Percentiles rank a stretch among this genome's conserved stretches.
phyloP scores from a whole-genome alignment of 2,113 vertebrate genomes.

The Myrmecobius fasciatus region DNA sequence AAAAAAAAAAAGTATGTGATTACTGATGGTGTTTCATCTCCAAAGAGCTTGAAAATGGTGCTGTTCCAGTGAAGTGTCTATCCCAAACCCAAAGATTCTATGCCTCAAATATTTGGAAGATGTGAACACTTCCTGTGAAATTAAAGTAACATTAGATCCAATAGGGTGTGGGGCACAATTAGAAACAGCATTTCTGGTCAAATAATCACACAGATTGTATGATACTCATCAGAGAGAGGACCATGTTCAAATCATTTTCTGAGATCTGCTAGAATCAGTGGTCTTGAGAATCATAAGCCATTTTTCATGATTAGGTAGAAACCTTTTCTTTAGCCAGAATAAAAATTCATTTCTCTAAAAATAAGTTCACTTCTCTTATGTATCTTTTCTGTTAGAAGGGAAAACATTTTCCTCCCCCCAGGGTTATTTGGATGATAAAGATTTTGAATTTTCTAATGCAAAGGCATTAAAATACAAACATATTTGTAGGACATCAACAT shows the following conservation, averaged over 20 bases:
- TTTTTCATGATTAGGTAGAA: background rate
- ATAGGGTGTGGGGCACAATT: background rate
- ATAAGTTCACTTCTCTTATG: background rate
- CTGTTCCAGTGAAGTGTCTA: background rate
- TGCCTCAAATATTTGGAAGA: constrained; percentile 16
- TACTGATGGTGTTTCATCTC: background rate
- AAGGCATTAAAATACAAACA: background rate
- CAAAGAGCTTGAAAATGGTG: constrained; percentile 22
- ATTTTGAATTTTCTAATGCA: background rate
- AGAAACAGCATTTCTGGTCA: constrained; percentile 30
- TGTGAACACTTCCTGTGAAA: constrained; percentile 55
- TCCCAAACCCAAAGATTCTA: constrained; percentile 52
- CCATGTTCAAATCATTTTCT: background rate
- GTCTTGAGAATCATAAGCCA: background rate
- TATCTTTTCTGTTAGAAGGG: background rate
- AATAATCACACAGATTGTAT: constrained; percentile 32
- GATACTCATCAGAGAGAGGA: constrained; percentile 35
- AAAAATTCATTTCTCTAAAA: background rate
- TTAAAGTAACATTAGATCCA: constrained; percentile 22
- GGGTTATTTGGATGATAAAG: background rate
- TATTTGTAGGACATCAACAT: background rate
- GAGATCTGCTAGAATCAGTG: background rate
- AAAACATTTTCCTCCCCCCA: background rate
- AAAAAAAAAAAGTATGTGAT: constrained; percentile 10
- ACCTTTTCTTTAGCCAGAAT: background rate